Evolutionary conservation across 2,797 vertebrate species (phyloP).

Genomic region (Synaphobranchus kaupii): DNA sequence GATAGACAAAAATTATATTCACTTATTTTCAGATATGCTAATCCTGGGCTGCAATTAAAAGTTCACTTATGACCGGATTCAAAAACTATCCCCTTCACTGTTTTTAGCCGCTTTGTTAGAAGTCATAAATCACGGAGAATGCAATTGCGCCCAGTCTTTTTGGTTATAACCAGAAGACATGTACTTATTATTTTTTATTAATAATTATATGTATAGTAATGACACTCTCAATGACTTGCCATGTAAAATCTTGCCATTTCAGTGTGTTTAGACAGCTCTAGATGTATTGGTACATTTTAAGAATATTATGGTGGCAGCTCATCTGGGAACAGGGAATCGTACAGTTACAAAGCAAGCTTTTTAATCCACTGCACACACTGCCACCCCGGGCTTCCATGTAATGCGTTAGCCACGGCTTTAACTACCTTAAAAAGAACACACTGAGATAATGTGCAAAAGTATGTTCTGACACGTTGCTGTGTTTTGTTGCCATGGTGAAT

Average conservation of each 20-base stretch:
- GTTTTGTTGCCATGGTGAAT: background rate
- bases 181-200: no score
- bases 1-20: background rate
- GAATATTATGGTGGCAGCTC: no score
- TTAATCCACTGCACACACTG: background rate
- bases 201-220: no score
- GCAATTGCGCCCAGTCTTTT: background rate
- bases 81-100: slow-evolving; percentile 30
- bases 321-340: no score
- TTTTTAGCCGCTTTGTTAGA: background rate
- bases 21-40: slow-evolving; percentile 45
- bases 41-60: slow-evolving; percentile 57
- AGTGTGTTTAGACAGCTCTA: no score
- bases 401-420: background rate
- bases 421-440: background rate
- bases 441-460: background rate
- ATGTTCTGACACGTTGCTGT: background rate
- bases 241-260: no score
- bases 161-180: background rate
- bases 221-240: no score
- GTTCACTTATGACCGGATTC: slow-evolving; percentile 45
- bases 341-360: no score
- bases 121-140: background rate
- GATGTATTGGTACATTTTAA: no score
- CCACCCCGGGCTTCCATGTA: background rate